Conservation (phyloP, 64 coral and sea anemone genomes). For the Hydrozoanthus tunicans region DNA sequence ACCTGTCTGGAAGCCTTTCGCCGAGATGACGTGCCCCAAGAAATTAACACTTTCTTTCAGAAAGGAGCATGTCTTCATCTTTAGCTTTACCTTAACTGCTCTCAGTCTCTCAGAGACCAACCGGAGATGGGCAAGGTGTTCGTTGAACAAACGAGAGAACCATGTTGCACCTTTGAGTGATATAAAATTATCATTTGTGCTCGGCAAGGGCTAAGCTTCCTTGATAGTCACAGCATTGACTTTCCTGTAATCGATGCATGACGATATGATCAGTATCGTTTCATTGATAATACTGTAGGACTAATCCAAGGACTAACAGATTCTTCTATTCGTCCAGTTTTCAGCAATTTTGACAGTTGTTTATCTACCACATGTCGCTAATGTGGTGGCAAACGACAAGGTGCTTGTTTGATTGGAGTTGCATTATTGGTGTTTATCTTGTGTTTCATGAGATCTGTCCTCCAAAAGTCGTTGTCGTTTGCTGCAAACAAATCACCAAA, state of each 20-base stretch:
- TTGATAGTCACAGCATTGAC: slow-evolving; percentile 39
- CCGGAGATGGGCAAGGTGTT: slow-evolving; percentile 27
- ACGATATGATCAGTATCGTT: slow-evolving; percentile 49
- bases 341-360: slow-evolving; percentile 46
- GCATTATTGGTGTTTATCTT: slow-evolving; percentile 32
- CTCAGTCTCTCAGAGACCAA: slow-evolving; percentile 41
- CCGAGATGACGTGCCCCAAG: slow-evolving; percentile 40
- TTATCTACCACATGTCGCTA: slow-evolving; percentile 56
- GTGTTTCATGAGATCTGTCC: slow-evolving; percentile 54
- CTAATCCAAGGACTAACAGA: slow-evolving; percentile 59
- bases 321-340: slow-evolving; percentile 51
- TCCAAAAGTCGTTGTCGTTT: slow-evolving; percentile 9
- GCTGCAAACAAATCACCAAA: slow-evolving; percentile 54
- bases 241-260: slow-evolving; percentile 54
- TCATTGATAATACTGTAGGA: slow-evolving; percentile 50
- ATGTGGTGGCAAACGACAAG: slow-evolving; percentile 47
- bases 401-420: slow-evolving; percentile 56
- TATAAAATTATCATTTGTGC: slow-evolving; percentile 44
- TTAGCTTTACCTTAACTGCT: slow-evolving; percentile 45
- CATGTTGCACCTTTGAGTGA: slow-evolving; percentile 49
- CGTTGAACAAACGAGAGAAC: slow-evolving; percentile 53
- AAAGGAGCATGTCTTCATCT: slow-evolving; percentile 46
- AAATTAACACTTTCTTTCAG: slow-evolving; percentile 15
- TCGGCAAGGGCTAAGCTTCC: slow-evolving; percentile 51
- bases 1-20: slow-evolving; percentile 38